Evolutionary conservation across 2,888 invertebrate genomes (phyloP), one percentile per base, ranked within the genome.

Genomic region (Tetragonula carbonaria): DNA sequence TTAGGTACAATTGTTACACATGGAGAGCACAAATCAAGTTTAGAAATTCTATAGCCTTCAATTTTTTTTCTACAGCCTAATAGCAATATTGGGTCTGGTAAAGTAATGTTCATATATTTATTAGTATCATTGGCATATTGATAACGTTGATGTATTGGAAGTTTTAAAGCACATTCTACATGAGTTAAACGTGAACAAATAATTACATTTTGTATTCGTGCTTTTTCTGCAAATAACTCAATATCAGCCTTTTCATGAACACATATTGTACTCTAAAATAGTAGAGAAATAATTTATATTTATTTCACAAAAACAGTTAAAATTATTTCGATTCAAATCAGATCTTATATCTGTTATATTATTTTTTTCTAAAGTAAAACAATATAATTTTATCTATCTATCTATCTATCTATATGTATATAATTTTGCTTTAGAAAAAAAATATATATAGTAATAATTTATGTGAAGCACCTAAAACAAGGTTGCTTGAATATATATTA

Each of bases 141-240:
- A 75, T 94, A 94, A 57, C 94, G 91, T 65, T 94, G 94, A 80
- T 94, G 94, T 81, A 94, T 57, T 28, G 93, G 93, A 18, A 94
- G 74, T 8, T 76, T 87, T 21, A 94, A 84, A 18, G 67, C 59
- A 59, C 78, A 81, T 14, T 74, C 80, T 6, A 72, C 71, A 51
- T 76, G 73, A 38, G 62, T 88, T 21, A 93, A 76, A 23, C 63
- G 62, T 16, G 91, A 75, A 53, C 94, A 94, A 11, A 91, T 73
- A 0, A 93, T 92, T 38, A 94, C 85, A 70, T 92, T 90, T 78
- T 94, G 94, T 2, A 76, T 59, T 11, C 84, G 65, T 23, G 94
- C 93, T 55, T 92, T 93, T 67, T 94, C 94, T 6, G 90, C 90
- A 76, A 94, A 94, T 18, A 92, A 76, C 84, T 95, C 95, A 1